These are phyloP conservation scores for Drosophila auraria DNA, from an alignment of 1,140 invertebrate genomes.

Conservation along the genomic window DNA sequence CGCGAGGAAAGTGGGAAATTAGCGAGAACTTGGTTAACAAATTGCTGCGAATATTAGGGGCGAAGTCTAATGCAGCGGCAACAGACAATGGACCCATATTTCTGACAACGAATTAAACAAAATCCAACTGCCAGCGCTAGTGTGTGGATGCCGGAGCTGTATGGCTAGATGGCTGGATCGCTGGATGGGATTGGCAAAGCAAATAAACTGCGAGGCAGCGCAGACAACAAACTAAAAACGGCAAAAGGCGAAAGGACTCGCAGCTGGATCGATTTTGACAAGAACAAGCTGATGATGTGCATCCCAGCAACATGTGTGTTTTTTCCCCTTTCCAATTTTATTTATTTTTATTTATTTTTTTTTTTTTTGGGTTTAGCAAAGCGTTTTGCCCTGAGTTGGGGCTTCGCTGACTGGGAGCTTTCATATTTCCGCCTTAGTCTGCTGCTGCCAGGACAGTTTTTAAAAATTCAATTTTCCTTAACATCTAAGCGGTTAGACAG, in stretches of 20 bases:
- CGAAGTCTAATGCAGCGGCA: conserved; percentile 74
- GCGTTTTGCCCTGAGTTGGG: conserved; percentile 30
- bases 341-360: conserved; percentile 20
- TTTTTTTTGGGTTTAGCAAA: conserved; percentile 30
- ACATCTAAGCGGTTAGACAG: conserved; percentile 62
- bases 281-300: conserved; percentile 72
- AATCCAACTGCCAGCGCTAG: conserved; percentile 52
- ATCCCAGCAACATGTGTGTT: conserved; percentile 50
- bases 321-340: conserved; percentile 7
- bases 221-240: conserved; percentile 30
- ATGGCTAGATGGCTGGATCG: background rate
- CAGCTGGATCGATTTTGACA: conserved; percentile 60
- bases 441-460: conserved; percentile 72
- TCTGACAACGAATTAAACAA: conserved; percentile 78
- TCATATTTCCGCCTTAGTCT: conserved; percentile 74
- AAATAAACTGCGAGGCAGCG: conserved; percentile 58
- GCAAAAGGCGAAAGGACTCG: conserved; percentile 18
- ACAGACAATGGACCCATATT: conserved; percentile 67
- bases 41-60: conserved; percentile 79
- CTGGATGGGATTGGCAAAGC: conserved; percentile 5
- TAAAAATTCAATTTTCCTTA: conserved; percentile 79
- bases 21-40: conserved; percentile 71
- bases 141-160: conserved; percentile 6
- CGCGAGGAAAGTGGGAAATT: conserved; percentile 5
- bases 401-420: conserved; percentile 33